These are phyloP conservation scores for Tamandua tetradactyla DNA, from an alignment of 2,797 vertebrate species.

Conservation along the genomic window DNA sequence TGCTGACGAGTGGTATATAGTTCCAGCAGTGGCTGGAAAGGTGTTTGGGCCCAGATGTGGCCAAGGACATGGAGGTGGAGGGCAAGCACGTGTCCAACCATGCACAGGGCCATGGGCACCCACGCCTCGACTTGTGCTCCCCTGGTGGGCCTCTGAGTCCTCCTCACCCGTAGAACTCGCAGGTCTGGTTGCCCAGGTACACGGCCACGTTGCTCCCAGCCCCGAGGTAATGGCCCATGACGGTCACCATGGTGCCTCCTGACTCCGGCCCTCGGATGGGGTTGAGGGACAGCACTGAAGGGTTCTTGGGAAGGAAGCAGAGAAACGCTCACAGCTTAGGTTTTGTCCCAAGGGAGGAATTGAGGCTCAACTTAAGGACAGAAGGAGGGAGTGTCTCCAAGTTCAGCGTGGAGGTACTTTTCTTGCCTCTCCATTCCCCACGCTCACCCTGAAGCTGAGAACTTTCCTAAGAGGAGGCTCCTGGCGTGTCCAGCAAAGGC, in stretches of 20 bases:
- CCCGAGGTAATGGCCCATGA: constrained; percentile 94
- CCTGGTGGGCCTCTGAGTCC: accelerated
- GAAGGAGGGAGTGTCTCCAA: not conserved
- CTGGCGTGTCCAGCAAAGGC: not conserved
- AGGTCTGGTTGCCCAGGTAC: constrained; percentile 96
- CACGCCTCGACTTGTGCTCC: accelerated
- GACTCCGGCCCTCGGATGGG: constrained; percentile 96
- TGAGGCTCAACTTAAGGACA: not conserved
- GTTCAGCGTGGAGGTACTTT: not conserved
- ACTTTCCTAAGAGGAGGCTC: not conserved
- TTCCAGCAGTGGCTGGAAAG: not conserved
- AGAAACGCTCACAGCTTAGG: constrained; percentile 46
- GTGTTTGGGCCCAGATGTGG: not conserved
- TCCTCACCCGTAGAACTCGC: constrained; percentile 95
- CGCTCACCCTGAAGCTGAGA: not conserved
- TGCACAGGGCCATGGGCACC: not conserved
- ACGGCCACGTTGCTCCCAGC: constrained; percentile 94
- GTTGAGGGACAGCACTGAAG: constrained; percentile 91
- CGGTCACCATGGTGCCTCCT: constrained; percentile 96
- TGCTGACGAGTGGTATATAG: not conserved
- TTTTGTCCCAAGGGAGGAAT: not conserved
- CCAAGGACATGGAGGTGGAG: not conserved
- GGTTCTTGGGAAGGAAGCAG: constrained; percentile 88
- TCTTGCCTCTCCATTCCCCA: not conserved
- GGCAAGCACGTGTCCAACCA: not conserved